Base-by-base conservation (phyloP, 1,140 invertebrate genomes). In the Drosophila albomicans region DNA sequence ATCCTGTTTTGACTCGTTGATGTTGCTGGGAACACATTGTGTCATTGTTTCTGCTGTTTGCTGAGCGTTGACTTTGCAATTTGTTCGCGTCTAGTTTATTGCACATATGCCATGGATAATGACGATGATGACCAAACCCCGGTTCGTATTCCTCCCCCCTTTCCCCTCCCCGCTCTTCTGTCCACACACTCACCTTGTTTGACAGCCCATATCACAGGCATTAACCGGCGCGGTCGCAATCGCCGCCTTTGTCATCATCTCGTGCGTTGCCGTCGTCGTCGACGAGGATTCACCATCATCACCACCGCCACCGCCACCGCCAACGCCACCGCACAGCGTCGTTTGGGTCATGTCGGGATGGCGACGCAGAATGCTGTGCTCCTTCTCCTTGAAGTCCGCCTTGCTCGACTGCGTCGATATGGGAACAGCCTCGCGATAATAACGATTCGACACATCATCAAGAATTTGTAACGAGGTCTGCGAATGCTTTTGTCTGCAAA, bases 171-270 rank as follows among this genome's bases (percentile, higher is more conserved):
- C 11, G 2, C 20, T 25, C 20, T 25, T 25, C 20, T 25, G 20
- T 3, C 20, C 11, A 13, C 7, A 54, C 28, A 77, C 78, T 75
- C 67, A 92, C 92, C 92, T 91, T 68, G 92, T 92, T 62, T 92
- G 92, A 71, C 92, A 92, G 73, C 92, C 92, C 92, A 92, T 92
- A 70, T 92, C 92, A 70, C 92, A 92, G 70, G 88, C 90, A 81
- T 82, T 90, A 46, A 81, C 70, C 63, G 78, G 82, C 16, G 72
- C 81, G 32, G 78, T 51, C 51, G 80, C 62, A 62, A 78, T 78
- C 32, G 80, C 54, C 20, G 89, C 82, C 63, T 89, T 77, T 35
- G 79, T 78, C 75, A 82, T 76, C 74, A 89, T 28, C 79, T 89
- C 86, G 43, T 89, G 86, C 8, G 82, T 86, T 32, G 76, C 91